A percentile compares a stretch with the other conserved stretches of the same genome.
Conservation (phyloP, 2,797 vertebrate genomes). For the Lutjanus argentimaculatus region DNA sequence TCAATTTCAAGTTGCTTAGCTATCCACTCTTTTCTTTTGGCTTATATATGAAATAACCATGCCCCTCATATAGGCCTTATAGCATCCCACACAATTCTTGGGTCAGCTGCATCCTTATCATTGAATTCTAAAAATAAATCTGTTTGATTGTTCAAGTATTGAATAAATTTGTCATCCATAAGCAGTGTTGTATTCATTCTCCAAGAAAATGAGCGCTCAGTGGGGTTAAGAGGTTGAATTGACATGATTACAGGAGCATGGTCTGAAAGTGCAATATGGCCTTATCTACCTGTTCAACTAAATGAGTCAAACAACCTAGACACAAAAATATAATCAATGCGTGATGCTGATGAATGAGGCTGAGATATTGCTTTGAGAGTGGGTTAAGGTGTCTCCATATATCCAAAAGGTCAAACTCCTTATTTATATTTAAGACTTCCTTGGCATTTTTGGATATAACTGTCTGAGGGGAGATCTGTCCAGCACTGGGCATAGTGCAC, state of each 20-base stretch:
- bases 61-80: neutral
- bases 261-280: neutral
- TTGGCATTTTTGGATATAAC: too few species aligned
- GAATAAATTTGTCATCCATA: neutral
- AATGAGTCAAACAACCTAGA: neutral
- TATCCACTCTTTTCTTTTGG: too few species aligned
- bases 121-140: conserved; percentile 4
- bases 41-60: neutral
- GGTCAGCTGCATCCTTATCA: neutral
- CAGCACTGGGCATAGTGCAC: too few species aligned
- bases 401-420: neutral
- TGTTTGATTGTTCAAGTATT: neutral
- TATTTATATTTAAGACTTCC: too few species aligned
- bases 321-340: neutral
- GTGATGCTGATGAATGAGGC: neutral
- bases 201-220: neutral
- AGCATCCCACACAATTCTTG: conserved; percentile 3
- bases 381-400: neutral
- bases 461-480: too few species aligned
- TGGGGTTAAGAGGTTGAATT: neutral
- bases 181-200: neutral
- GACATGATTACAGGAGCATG: neutral
- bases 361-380: neutral
- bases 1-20: neutral
- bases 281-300: neutral